These are phyloP conservation scores for Trichonephila clavata DNA, from an alignment of 1,140 invertebrate species.

Conservation along the genomic window DNA sequence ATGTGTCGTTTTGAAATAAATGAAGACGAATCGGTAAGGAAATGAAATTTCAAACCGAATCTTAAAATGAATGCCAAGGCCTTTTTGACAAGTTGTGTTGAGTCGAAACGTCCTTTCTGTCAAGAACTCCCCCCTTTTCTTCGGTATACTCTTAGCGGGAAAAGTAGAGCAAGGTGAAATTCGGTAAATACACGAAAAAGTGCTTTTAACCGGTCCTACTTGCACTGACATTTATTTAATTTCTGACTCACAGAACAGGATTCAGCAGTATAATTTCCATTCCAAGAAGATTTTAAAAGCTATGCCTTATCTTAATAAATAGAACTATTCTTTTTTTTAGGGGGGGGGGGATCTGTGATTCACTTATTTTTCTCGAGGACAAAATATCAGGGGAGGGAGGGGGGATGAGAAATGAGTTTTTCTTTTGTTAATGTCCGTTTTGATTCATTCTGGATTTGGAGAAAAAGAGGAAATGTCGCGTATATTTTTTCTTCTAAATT, in stretches of 20 bases:
- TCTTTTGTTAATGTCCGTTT: too few species aligned
- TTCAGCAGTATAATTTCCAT: not conserved
- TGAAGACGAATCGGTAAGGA: too few species aligned
- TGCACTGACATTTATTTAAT: not conserved
- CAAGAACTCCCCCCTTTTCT: not conserved
- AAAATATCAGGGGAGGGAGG: not conserved
- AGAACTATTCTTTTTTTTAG: too few species aligned
- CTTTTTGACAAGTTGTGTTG: not conserved
- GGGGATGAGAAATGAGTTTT: not conserved
- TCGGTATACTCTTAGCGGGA: not conserved
- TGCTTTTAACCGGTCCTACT: not conserved
- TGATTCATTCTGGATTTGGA: too few species aligned
- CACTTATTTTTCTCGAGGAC: not conserved
- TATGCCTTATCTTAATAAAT: too few species aligned
- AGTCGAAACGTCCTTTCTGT: not conserved
- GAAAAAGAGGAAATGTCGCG: too few species aligned
- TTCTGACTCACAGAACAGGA: not conserved
- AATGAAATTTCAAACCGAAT: not conserved
- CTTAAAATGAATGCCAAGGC: not conserved
- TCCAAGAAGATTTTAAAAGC: too few species aligned
- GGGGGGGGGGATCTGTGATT: not conserved
- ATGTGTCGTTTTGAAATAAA: too few species aligned
- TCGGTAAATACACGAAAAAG: not conserved
- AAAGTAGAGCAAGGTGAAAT: conserved; percentile 16
- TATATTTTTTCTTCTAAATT: too few species aligned